These are phyloP conservation scores for Lepilemur septentrionalis DNA, from an alignment of 2,797 vertebrate species.

Conservation along the genomic window DNA sequence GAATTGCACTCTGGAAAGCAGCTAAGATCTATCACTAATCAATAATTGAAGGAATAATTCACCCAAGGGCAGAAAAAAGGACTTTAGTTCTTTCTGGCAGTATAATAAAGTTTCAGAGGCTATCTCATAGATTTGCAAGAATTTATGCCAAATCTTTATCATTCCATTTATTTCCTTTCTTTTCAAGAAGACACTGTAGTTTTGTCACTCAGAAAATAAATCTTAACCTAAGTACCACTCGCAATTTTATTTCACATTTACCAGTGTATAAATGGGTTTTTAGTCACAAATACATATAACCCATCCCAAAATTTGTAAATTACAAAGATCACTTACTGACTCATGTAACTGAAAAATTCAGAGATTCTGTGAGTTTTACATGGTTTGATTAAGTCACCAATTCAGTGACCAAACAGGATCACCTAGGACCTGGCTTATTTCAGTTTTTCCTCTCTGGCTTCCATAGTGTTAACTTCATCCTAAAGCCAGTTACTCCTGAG, in stretches of 20 bases:
- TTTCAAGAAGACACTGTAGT: neutral
- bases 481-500: neutral
- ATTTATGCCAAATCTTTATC: neutral
- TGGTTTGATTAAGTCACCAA: neutral
- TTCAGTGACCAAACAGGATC: neutral
- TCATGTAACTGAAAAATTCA: neutral
- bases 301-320: neutral
- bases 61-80: neutral
- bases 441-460: neutral
- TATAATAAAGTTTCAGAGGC: neutral
- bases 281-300: neutral
- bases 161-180: conserved; percentile 21
- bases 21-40: neutral
- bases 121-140: neutral
- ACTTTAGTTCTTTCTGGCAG: neutral
- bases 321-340: neutral
- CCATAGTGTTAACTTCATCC: neutral
- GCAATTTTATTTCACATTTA: conserved; percentile 6
- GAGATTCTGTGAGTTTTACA: neutral
- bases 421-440: neutral
- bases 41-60: conserved; percentile 1
- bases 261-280: neutral
- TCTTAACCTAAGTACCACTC: neutral
- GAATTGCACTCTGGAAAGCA: neutral
- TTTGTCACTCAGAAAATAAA: conserved; percentile 2